Evolutionary conservation across 2,888 invertebrate species (phyloP), one percentile per base, ranked within the genome.

Genomic region (Oscheius sp.): DNA sequence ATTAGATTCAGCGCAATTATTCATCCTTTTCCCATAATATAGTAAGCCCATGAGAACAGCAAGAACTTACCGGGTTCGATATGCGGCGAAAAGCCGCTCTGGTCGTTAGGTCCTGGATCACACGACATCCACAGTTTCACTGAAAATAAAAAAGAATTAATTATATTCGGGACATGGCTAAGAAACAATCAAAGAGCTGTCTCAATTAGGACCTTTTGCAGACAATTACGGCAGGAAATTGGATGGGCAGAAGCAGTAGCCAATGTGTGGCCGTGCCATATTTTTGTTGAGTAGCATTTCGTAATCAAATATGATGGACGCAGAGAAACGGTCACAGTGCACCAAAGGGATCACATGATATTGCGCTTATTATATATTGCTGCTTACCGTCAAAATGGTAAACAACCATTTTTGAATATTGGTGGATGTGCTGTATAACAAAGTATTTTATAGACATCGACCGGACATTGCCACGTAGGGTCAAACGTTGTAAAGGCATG

Each of bases 1-100:
- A 66, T 66, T 66, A 66, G 66, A 49, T 66, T 66, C 49, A n/a
- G n/a, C 66, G 66, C 66, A 25, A 66, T 49, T 52, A 52, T 49
- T 27, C n/a, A n/a, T 49, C 25, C 49, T n/a, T 35, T 43, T 45
- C 43, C 45, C 46, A 25, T 18, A 43, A 25, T 16, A 63, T 21
- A 46, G 13, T 45, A n/a, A 23, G 9, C 45, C 12, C 58, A 56
- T 27, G 35, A 58, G 25, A 58, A n/a, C n/a, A n/a, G n/a, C n/a
- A 58, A n/a, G 43, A 18, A 46, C 45, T 18, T 63, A 63, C 63
- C 63, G 63, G 25, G 9, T 49, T 29, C n/a, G 58, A 58, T 35
- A n/a, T 61, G 43, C 21, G 66, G 52, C 29, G 25, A 41, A 23
- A 49, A 66, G 66, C 66, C 66, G 27, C 52, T 49, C 7, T 49